phyloP scores from a whole-genome alignment of 2,888 invertebrate genomes.

The Ormyrus rosae region DNA sequence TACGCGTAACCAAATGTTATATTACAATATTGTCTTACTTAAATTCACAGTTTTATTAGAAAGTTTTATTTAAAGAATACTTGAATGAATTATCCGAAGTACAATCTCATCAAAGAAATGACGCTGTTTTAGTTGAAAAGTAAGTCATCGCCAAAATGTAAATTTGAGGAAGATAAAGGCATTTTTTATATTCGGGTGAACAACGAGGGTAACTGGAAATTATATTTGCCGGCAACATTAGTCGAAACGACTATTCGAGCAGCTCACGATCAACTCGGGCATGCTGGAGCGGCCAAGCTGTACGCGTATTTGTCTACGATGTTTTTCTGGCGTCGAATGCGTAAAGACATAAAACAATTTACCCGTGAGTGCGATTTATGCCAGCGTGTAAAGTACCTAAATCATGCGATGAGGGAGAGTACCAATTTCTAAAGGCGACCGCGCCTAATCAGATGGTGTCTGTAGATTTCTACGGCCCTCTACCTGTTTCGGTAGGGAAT shows the following conservation, averaged over 20 bases:
- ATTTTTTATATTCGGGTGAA: not conserved
- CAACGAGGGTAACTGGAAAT: not conserved
- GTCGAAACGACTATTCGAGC: no score
- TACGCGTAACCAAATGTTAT: no score
- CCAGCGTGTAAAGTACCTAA: slow-evolving; percentile 26
- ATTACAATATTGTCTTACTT: no score
- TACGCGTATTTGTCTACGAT: not conserved
- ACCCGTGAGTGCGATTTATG: slow-evolving; percentile 18
- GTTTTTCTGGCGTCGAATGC: slow-evolving; percentile 32
- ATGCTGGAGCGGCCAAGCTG: not conserved
- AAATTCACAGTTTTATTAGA: no score
- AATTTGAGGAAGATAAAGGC: not conserved
- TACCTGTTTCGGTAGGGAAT: not conserved
- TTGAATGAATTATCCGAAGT: not conserved
- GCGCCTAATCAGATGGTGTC: slow-evolving; percentile 1
- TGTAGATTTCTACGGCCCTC: slow-evolving; percentile 33
- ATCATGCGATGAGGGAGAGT: slow-evolving; percentile 24
- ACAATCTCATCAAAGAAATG: no score
- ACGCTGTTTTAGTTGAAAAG: not conserved
- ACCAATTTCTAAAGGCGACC: slow-evolving; percentile 14
- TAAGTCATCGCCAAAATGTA: not conserved
- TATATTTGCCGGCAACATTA: no score
- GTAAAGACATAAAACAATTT: slow-evolving; percentile 9
- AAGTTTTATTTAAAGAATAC: not conserved
- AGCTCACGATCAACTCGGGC: no score